phyloP scores from a whole-genome alignment of 2,888 invertebrate genomes.

The Xestia ashworthii region DNA sequence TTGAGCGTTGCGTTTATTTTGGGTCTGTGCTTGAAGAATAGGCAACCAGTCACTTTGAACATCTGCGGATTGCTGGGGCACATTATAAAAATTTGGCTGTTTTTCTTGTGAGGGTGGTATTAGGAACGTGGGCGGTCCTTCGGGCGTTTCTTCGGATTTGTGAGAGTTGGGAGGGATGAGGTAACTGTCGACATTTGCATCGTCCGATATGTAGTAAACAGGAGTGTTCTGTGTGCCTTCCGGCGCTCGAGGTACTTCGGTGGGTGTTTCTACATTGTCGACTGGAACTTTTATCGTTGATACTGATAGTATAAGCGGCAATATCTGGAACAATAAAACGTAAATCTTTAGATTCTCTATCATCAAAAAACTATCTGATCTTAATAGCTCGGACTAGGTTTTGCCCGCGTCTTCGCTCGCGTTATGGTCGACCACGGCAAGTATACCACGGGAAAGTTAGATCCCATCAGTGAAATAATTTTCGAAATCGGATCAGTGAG shows the following conservation, averaged over 20 bases:
- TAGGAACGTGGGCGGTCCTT: constrained; percentile 82
- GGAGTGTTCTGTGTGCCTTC: constrained; percentile 72
- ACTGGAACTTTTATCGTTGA: constrained; percentile 82
- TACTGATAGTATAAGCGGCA: constrained; percentile 72
- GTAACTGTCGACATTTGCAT: constrained; percentile 78
- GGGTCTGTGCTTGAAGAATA: constrained; percentile 71
- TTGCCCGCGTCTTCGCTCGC: neutral
- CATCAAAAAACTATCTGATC: neutral
- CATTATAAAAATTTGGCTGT: constrained; percentile 73
- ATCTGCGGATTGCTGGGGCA: constrained; percentile 74
- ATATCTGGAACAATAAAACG: constrained; percentile 77
- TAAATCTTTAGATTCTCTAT: neutral
- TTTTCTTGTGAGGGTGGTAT: constrained; percentile 79
- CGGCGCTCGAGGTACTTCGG: constrained; percentile 62
- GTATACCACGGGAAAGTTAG: neutral
- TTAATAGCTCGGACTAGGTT: neutral
- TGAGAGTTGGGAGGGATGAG: constrained; percentile 80
- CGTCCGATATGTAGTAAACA: constrained; percentile 78
- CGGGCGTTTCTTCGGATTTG: constrained; percentile 74
- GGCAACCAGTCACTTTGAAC: constrained; percentile 87
- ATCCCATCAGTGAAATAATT: neutral
- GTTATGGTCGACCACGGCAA: neutral
- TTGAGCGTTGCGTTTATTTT: constrained; percentile 58
- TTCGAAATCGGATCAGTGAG: neutral
- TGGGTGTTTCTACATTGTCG: constrained; percentile 70